Evolutionary conservation across 2,113 vertebrate species (phyloP), one percentile per base, ranked within the genome.

Genomic region (Ictalurus punctatus): DNA sequence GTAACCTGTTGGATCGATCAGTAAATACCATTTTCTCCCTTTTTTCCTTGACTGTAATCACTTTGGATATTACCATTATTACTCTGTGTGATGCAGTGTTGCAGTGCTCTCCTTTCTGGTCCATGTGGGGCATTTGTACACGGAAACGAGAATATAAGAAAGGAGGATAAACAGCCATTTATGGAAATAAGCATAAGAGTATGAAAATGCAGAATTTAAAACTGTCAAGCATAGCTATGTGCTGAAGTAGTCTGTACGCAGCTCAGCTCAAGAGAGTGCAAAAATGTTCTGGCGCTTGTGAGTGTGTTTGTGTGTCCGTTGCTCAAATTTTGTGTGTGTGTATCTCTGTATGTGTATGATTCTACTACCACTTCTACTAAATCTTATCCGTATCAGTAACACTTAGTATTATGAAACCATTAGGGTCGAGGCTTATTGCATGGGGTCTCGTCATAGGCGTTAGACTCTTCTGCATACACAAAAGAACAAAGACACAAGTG

Each of bases 1-100:
- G 97, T 97, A 86, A 84, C 80, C 82, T 88, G 78, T 76, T 91
- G 89, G 97, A 96, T 97, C 96, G 95, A 93, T 88, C 80, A 81
- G 89, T 88, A 85, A 85, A 81, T 86, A 79, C 92, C 91, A 90
- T 90, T 84, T 93, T 79, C 89, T 80, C 83, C 87, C 56, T 86
- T 86, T 74, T 84, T 73, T 90, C 91, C 85, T 82, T 89, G 86
- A 89, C 85, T 90, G 90, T 86, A 89, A 87, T 82, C 85, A 56
- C 87, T 87, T 80, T 89, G 87, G 85, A 87, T 88, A 44, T 83
- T 59, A 83, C 86, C 85, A 90, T 90, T 88, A 90, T 84, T 82
- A 91, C 86, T 83, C 88, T 91, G 86, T 90, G 90, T 92, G 76
- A 89, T 84, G 86, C 71, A 89, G 85, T 87, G 87, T 92, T 84